Evolutionary conservation across 2,113 vertebrate genomes (phyloP).

Genomic region (Hippocampus abdominalis): DNA sequence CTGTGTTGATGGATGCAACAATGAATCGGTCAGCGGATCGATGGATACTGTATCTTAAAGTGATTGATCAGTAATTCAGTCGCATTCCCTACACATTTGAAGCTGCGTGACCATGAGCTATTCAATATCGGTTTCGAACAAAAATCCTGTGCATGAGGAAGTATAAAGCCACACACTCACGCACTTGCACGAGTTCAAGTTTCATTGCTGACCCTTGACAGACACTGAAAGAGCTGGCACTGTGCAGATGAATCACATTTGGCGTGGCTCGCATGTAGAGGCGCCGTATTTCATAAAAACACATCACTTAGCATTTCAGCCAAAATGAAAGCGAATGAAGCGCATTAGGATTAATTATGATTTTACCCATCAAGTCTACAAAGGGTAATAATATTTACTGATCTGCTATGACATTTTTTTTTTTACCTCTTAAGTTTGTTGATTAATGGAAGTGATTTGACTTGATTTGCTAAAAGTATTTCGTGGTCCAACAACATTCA

Average conservation of each 20-base stretch:
- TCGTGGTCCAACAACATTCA: no score
- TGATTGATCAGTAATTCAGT: no score
- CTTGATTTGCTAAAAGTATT: no score
- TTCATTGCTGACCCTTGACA: not conserved
- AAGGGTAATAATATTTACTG: not conserved
- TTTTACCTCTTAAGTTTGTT: not conserved
- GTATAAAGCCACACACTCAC: no score
- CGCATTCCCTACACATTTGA: no score
- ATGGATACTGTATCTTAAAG: no score
- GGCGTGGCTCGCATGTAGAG: conserved; percentile 9
- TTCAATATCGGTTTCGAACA: no score
- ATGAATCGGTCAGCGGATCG: no score
- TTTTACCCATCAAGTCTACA: not conserved
- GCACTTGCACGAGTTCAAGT: no score
- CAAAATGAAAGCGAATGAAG: conserved; percentile 14
- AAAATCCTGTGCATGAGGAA: no score
- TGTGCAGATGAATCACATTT: conserved; percentile 27
- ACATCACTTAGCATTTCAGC: conserved; percentile 4
- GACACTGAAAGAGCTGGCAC: conserved; percentile 1
- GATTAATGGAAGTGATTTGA: no score
- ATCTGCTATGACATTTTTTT: not conserved
- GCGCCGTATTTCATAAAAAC: conserved; percentile 5
- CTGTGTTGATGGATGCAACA: no score
- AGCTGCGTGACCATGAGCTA: not conserved
- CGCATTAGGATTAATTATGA: not conserved